Evolutionary conservation across 1,140 invertebrate species (phyloP), one percentile per base, ranked within the genome.

Genomic region (Holotrichia oblita): DNA sequence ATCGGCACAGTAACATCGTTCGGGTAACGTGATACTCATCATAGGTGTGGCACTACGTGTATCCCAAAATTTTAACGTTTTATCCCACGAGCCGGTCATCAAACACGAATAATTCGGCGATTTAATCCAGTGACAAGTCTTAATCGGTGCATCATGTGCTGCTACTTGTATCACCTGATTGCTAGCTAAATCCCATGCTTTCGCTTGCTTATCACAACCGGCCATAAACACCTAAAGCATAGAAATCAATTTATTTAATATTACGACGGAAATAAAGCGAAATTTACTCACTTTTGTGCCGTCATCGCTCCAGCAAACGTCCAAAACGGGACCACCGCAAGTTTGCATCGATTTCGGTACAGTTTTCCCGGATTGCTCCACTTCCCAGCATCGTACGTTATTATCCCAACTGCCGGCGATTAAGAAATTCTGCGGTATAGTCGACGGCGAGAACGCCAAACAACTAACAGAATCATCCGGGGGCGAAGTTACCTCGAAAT

Each of bases 21-120:
- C 98, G 6, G 97, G 95, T 73, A 99, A 89, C 86, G 93, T 93
- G 76, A 99, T 94, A 9, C 92, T 93, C 87, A 98, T 88, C 85
- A 99, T 95, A 6, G 98, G 97, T 83, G 93, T 94, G 10, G 96
- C 92, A 80, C 93, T 93, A 55, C 98, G 89, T 0, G 96, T 95
- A 88, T 99, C 98, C 98, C 98, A 99, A 89, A 99, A 99, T 94
- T 99, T 87, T 0, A 99, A 88, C 2, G 98, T 99, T 89, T 99
- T 99, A n/a, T n/a, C n/a, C n/a, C n/a, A n/a, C n/a, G n/a, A n/a
- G n/a, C n/a, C n/a, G n/a, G n/a, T n/a, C n/a, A n/a, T n/a, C n/a
- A n/a, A n/a, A n/a, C n/a, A n/a, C n/a, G n/a, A n/a, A n/a, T n/a
- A n/a, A n/a, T n/a, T n/a, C n/a, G n/a, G n/a, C n/a, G n/a, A n/a